Conservation (phyloP, 2,888 invertebrate species). For the Machimus atricapillus region DNA sequence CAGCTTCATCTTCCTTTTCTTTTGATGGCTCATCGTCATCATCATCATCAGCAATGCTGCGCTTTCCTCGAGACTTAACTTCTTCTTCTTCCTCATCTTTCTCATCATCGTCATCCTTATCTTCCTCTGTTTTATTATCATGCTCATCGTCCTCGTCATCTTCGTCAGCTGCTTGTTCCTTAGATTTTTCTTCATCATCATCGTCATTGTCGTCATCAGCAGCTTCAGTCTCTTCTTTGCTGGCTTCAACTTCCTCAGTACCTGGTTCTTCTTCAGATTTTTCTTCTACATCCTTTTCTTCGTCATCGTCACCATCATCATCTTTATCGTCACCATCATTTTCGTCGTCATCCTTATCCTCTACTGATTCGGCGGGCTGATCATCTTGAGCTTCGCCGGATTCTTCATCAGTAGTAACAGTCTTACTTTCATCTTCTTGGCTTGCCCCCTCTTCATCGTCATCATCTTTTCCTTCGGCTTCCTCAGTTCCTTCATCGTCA, state of each 20-base stretch:
- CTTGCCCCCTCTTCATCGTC: slow-evolving; percentile 46
- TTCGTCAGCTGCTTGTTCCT: slow-evolving; percentile 46
- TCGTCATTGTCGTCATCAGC: slow-evolving; percentile 46
- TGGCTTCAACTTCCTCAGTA: slow-evolving; percentile 10
- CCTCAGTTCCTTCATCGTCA: not conserved
- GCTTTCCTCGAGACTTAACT: slow-evolving; percentile 48
- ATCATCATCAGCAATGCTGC: slow-evolving; percentile 58
- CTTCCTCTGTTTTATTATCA: slow-evolving; percentile 48
- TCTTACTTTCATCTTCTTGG: slow-evolving; percentile 49
- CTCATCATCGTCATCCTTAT: slow-evolving; percentile 47
- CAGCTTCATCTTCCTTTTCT: slow-evolving; percentile 52
- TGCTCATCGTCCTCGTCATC: slow-evolving; percentile 50
- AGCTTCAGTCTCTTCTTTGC: slow-evolving; percentile 48
- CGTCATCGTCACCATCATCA: slow-evolving; percentile 47
- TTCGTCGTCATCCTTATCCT: slow-evolving; percentile 45
- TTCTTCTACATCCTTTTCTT: slow-evolving; percentile 49
- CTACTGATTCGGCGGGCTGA: slow-evolving; percentile 29
- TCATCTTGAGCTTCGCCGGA: slow-evolving; percentile 35
- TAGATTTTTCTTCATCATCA: not conserved
- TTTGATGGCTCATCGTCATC: slow-evolving; percentile 57
- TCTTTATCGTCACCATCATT: slow-evolving; percentile 52
- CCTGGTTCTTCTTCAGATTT: slow-evolving; percentile 46
- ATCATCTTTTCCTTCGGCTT: not conserved
- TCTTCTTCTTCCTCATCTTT: slow-evolving; percentile 50
- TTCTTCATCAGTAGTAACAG: not conserved